These are phyloP conservation scores for Diadophis punctatus DNA, from an alignment of 2,113 vertebrate species.

Conservation along the genomic window DNA sequence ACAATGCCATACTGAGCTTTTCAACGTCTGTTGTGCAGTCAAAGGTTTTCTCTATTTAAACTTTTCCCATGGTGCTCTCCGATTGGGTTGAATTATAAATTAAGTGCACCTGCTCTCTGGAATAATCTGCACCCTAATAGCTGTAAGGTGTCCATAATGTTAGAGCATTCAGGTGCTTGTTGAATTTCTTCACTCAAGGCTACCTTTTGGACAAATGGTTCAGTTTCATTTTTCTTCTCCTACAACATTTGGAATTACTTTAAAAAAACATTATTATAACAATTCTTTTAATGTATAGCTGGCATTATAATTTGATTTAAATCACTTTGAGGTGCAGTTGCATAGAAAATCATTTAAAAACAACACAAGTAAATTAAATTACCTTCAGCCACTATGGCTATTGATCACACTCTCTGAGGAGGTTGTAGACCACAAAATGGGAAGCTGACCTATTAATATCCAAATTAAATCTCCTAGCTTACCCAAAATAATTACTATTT, in stretches of 20 bases:
- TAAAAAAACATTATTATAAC: not conserved
- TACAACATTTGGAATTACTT: not conserved
- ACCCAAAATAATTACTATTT: constrained; percentile 6
- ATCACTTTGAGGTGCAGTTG: not conserved
- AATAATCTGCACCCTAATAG: not conserved
- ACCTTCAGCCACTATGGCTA: not conserved
- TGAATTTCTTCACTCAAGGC: not conserved
- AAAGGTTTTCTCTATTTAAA: constrained; percentile 12
- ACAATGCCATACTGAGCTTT: not conserved
- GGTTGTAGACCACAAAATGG: not conserved
- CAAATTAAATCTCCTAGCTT: constrained; percentile 18
- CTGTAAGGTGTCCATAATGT: not conserved
- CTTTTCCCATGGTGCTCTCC: not conserved
- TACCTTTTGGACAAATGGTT: not conserved
- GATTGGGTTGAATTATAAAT: not conserved
- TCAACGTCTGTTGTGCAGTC: not conserved
- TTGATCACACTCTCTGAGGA: not conserved
- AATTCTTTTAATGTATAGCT: not conserved
- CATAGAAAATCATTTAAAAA: not conserved
- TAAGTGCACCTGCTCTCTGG: not conserved
- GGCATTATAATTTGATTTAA: not conserved
- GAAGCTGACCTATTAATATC: not conserved
- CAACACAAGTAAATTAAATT: not conserved
- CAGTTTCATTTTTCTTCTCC: not conserved
- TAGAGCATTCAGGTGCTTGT: not conserved